phyloP scores from a whole-genome alignment of 2,113 vertebrate genomes.

The Odocoileus hemionus region DNA sequence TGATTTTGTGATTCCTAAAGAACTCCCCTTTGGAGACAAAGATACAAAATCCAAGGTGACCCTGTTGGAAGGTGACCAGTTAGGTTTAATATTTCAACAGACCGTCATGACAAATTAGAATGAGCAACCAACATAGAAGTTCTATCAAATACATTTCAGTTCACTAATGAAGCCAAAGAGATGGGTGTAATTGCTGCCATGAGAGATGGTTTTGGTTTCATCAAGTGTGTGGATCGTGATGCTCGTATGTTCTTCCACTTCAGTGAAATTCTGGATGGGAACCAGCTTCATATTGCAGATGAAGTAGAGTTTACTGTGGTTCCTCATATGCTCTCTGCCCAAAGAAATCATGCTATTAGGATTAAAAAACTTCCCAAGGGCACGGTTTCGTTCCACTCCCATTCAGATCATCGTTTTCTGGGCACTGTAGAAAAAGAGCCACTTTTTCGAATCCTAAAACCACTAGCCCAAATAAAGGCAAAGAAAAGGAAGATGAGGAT shows the following conservation, averaged over 20 bases:
- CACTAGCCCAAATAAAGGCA: constrained; percentile 94
- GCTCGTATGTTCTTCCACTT: constrained; percentile 99
- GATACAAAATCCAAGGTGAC: constrained; percentile 99
- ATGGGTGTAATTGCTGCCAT: constrained; percentile 99
- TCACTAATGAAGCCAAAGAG: constrained; percentile 96
- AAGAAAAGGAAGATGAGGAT: constrained; percentile 98
- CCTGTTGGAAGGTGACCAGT: constrained; percentile 97
- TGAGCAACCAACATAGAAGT: constrained; percentile 98
- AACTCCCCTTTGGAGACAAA: constrained; percentile 98
- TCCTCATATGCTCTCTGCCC: constrained; percentile 98
- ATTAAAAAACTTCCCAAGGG: constrained; percentile 99
- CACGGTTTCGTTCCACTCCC: constrained; percentile 97
- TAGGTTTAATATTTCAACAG: constrained; percentile 98
- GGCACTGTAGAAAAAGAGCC: constrained; percentile 96
- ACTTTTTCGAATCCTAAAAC: constrained; percentile 85
- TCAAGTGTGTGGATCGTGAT: constrained; percentile 98
- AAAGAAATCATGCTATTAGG: constrained; percentile 98
- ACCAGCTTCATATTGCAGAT: constrained; percentile 98
- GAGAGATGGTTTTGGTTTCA: constrained; percentile 99
- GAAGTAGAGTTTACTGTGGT: constrained; percentile 99
- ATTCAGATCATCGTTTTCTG: constrained; percentile 95
- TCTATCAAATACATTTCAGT: constrained; percentile 93
- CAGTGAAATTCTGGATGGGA: constrained; percentile 98
- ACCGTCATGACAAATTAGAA: constrained; percentile 97
- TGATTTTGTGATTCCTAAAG: constrained; percentile 95